Evolutionary conservation across 2,797 vertebrate species (phyloP).

Genomic region (Alosa sapidissima): DNA sequence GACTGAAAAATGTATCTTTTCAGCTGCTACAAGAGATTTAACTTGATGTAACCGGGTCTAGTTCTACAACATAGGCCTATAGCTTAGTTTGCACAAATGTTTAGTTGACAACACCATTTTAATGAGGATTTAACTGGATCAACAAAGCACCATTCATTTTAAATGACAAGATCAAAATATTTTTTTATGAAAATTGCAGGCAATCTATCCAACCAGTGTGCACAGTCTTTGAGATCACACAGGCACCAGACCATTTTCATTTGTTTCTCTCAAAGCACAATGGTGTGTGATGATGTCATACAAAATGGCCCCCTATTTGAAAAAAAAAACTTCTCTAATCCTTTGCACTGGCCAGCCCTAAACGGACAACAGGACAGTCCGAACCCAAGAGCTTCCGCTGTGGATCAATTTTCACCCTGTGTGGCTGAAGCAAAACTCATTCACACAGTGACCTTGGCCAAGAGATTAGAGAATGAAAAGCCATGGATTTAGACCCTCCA

Average conservation of each 20-base stretch:
- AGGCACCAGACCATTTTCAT: background rate
- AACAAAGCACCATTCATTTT: background rate
- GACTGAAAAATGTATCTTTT: background rate
- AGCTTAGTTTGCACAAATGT: background rate
- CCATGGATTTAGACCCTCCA: conserved; percentile 44
- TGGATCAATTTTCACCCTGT: conserved; percentile 47
- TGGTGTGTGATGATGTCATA: conserved; percentile 50
- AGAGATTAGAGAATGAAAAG: conserved; percentile 55
- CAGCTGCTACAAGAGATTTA: background rate
- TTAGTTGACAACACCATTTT: background rate
- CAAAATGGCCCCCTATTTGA: conserved; percentile 39
- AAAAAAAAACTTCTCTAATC: conserved; percentile 52
- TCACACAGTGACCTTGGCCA: conserved; percentile 48
- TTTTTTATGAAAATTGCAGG: background rate
- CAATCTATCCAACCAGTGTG: background rate
- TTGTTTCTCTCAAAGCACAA: conserved; percentile 24
- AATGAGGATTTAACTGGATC: too few relatives aligned
- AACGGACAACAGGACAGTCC: conserved; percentile 36
- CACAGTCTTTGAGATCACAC: background rate
- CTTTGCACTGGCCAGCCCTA: conserved; percentile 32
- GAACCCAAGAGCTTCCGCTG: conserved; percentile 44
- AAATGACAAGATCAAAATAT: background rate
- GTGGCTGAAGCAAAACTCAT: conserved; percentile 43
- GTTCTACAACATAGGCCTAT: background rate
- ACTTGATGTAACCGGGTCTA: background rate